Evolutionary conservation across 1,140 invertebrate genomes (phyloP).

Genomic region (Drosophila auraria): DNA sequence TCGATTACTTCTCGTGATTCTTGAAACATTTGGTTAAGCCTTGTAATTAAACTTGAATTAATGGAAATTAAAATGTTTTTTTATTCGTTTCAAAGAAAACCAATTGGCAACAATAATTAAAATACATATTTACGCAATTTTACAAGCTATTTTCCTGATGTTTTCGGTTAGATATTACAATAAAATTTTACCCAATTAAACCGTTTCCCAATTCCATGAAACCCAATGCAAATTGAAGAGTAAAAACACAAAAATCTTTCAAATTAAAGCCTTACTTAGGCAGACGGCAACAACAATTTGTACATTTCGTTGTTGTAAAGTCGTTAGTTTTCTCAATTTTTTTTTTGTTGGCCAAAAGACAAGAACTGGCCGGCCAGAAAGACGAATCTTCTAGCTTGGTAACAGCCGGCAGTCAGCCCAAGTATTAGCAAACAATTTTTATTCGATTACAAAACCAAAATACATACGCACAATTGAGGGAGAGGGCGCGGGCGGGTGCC

Average conservation of each 20-base stretch:
- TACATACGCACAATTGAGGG: slow-evolving; percentile 26
- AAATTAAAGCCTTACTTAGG: slow-evolving; percentile 35
- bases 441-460: slow-evolving; percentile 65
- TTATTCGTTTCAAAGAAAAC: not conserved
- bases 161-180: not conserved
- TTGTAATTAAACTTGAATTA: not conserved
- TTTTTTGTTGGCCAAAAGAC: slow-evolving; percentile 14
- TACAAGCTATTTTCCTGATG: not conserved
- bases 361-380: slow-evolving; percentile 47
- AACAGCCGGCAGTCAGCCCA: slow-evolving; percentile 15
- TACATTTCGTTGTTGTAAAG: slow-evolving; percentile 31
- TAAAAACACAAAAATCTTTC: slow-evolving; percentile 27
- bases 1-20: no score
- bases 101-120: not conserved
- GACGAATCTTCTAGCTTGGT: slow-evolving; percentile 42
- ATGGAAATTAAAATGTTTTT: accelerated
- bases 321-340: slow-evolving; percentile 24
- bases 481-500: not conserved
- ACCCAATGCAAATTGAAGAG: slow-evolving; percentile 15
- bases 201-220: not conserved
- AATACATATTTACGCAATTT: not conserved
- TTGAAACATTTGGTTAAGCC: no score
- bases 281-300: slow-evolving; percentile 55
- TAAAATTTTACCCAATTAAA: not conserved
- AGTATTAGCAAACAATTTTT: slow-evolving; percentile 73